Base-by-base conservation (phyloP, 2,797 vertebrate genomes). In the Rachycentron canadum region DNA sequence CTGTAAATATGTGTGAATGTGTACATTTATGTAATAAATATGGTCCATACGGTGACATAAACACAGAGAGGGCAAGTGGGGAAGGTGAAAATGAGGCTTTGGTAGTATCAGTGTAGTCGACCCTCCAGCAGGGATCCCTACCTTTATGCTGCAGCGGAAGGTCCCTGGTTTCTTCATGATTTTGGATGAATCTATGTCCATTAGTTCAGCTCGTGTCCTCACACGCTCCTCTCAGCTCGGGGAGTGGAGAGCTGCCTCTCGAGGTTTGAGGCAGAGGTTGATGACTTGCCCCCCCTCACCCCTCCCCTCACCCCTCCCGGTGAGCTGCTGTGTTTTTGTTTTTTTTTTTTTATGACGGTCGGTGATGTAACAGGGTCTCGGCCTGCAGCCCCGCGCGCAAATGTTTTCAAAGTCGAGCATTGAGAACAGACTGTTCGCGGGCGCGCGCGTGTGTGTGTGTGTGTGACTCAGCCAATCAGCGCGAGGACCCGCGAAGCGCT, bases 61-160 rank as follows among this genome's bases (percentile, higher is more conserved):
- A 67, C 50, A 59, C 0, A 0, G 28, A 13, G 25, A 8, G 21
- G 16, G 40, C 14, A 52, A 43, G 52, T 41, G 40, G 5, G 5
- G 12, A 5, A 41, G 40, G n/a, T n/a, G n/a, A n/a, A n/a, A n/a
- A n/a, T n/a, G n/a, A n/a, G n/a, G n/a, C n/a, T 14, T 16, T 41
- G 17, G 12, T 17, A 16, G 16, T 32, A 7, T 16, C n/a, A 41
- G 40, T 41, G 12, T 3, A 41, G 40, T 14, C n/a, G n/a, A n/a
- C n/a, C n/a, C n/a, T n/a, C n/a, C n/a, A n/a, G n/a, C n/a, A n/a
- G n/a, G n/a, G n/a, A n/a, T n/a, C n/a, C 8, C 50, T 93, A 96
- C 95, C 95, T 96, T 96, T 4, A 96, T 89, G 89, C 83, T 94
- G 87, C 64, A 77, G 82, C 89, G 79, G 3, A 65, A 0, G 1